Percentiles rank a stretch among this genome's conserved stretches.
phyloP scores from a whole-genome alignment of 2,113 vertebrate genomes.

The Tringa solitaria region DNA sequence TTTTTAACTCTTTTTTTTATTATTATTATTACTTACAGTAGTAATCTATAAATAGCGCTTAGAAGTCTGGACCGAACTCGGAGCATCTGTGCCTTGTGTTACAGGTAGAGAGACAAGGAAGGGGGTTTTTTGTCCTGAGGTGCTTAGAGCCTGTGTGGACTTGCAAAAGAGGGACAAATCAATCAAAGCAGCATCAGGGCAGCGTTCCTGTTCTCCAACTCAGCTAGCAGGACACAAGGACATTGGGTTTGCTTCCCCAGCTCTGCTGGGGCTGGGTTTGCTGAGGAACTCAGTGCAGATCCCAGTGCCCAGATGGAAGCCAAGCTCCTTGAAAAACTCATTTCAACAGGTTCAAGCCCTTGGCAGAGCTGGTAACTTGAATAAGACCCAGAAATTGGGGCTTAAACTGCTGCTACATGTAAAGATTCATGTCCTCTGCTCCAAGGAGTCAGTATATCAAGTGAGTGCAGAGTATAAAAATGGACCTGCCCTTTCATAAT shows the following conservation, averaged over 20 bases:
- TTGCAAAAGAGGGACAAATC: not conserved
- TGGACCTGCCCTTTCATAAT: not conserved
- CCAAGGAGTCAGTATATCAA: not conserved
- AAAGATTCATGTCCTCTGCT: not conserved
- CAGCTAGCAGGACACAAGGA: not conserved
- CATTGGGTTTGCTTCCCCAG: not conserved
- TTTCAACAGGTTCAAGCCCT: not conserved
- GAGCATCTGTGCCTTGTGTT: not conserved
- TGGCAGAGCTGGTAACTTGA: not conserved
- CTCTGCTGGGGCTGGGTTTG: not conserved
- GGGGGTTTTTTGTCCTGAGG: not conserved
- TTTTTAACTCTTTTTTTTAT: not conserved
- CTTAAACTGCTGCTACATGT: not conserved
- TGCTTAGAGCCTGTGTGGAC: not conserved
- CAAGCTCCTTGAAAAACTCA: not conserved
- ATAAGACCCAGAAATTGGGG: not conserved
- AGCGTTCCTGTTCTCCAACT: not conserved
- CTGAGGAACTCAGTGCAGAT: accelerated
- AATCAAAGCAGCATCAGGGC: not conserved
- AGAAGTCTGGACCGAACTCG: not conserved
- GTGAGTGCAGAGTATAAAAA: not conserved
- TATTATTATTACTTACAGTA: not conserved
- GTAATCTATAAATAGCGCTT: not conserved
- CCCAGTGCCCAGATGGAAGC: not conserved
- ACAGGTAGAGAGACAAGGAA: accelerated